Conservation (phyloP, 2,888 invertebrate genomes). For the Drosophila picticornis region DNA sequence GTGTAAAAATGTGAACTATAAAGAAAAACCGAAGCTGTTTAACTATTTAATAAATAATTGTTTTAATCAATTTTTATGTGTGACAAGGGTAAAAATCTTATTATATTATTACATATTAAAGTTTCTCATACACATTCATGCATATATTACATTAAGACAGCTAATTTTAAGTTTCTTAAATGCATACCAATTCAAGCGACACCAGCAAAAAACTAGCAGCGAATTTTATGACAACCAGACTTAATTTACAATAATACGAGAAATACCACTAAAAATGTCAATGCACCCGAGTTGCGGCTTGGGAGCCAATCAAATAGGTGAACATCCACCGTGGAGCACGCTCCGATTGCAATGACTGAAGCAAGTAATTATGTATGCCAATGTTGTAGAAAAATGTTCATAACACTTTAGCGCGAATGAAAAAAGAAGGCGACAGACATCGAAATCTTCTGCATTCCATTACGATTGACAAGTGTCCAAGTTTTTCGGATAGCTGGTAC, state of each 20-base stretch:
- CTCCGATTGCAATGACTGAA: conserved; percentile 58
- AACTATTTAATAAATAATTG: background rate
- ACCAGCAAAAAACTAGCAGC: conserved; percentile 2
- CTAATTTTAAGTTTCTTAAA: background rate
- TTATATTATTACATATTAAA: background rate
- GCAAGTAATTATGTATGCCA: conserved; percentile 72
- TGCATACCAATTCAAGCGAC: background rate
- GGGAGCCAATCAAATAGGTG: conserved; percentile 17
- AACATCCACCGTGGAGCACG: conserved; percentile 36
- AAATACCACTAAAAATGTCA: conserved; percentile 44
- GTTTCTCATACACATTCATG: background rate
- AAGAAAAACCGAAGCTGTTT: background rate
- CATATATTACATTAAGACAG: background rate
- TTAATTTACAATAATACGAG: conserved; percentile 27
- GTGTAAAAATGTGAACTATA: background rate
- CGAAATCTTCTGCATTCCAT: conserved; percentile 64
- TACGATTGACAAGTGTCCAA: conserved; percentile 44
- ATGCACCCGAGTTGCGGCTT: conserved; percentile 39
- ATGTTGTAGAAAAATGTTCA: conserved; percentile 64
- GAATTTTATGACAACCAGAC: conserved; percentile 21
- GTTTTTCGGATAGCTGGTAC: conserved; percentile 16
- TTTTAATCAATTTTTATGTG: background rate
- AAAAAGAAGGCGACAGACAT: conserved; percentile 19
- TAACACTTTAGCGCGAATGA: conserved; percentile 57
- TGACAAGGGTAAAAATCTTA: background rate